Base-by-base conservation (phyloP, 2,888 invertebrate genomes). In the Sisyra nigra region DNA sequence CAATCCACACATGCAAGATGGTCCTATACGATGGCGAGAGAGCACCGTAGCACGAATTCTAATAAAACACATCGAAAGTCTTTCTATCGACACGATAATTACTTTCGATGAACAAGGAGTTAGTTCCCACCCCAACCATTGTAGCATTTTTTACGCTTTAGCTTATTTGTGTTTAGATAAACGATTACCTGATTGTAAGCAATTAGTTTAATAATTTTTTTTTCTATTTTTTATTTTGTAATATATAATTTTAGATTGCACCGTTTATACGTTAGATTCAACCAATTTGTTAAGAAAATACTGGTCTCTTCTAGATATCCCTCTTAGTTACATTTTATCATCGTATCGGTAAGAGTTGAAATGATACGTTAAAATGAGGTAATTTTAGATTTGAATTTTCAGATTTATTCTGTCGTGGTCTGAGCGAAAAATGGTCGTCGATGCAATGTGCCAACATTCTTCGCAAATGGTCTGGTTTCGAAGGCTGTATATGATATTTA, bases 401-500 rank as follows among this genome's bases (percentile, higher is more conserved):
- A 80, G 80, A 65, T 80, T 75, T 58, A 74, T 80, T 58, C 66
- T 76, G 30, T 71, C 71, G 44, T 72, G 73, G 68, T 65, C 68
- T 4, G 74, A 77, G 49, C 71, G 74, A 42, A 57, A 66, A 3
- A 60, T 67, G 17, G 63, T 81, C 18, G 69, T 82, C 58, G 65
- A 69, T 49, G 92, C 93, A 3, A 93, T 96, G 92, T 69, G 70
- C 49, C 72, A 75, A 44, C 93, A 97, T 60, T 65, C 70, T 50
- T 88, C 91, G n/a, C 97, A 98, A 62, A 77, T 89, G 66, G 76
- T 88, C 32, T 98, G 97, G 97, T 97, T 88, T 63, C 74, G 97
- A 44, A 74, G 77, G 57, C 67, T 97, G 3, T 97, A 93, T 57
- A 77, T 96, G 53, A 57, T 75, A 34, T 85, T 91, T 63, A 93